Percentiles rank a stretch among this genome's conserved stretches.
Evolutionary conservation across 1,140 invertebrate genomes (phyloP).

Genomic region (Gryllus bimaculatus): DNA sequence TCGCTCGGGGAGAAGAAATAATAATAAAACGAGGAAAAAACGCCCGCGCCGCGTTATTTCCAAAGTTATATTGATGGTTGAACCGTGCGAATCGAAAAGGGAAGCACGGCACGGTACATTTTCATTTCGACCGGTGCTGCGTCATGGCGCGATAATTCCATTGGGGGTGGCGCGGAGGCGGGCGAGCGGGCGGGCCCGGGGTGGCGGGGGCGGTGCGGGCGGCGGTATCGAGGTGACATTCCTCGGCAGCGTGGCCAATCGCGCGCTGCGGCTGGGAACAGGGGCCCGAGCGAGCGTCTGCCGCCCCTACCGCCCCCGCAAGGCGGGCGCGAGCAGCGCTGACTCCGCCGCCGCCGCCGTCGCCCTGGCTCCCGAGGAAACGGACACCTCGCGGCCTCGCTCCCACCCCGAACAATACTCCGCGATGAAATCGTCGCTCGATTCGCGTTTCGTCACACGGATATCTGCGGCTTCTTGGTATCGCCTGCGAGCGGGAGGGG

Average conservation of each 20-base stretch:
- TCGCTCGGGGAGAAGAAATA: neutral
- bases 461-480: no score
- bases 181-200: no score
- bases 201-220: no score
- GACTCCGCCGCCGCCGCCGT: no score
- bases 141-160: constrained; percentile 14
- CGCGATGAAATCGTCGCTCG: no score
- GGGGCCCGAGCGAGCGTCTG: neutral
- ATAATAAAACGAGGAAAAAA: constrained; percentile 6
- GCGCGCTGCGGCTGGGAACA: neutral
- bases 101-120: neutral
- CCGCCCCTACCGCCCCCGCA: no score
- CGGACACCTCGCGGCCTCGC: no score
- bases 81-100: constrained; percentile 11
- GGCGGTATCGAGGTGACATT: neutral
- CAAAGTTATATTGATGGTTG: constrained; percentile 14
- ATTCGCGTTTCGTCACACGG: no score
- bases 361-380: no score
- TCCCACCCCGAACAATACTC: no score
- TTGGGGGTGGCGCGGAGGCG: neutral
- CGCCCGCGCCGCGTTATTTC: constrained; percentile 3
- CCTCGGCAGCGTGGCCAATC: neutral
- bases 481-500: no score
- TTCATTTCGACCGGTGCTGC: constrained; percentile 11
- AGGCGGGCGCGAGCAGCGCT: no score